phyloP scores from a whole-genome alignment of 2,888 invertebrate species.

The Tetranychus truncatus region DNA sequence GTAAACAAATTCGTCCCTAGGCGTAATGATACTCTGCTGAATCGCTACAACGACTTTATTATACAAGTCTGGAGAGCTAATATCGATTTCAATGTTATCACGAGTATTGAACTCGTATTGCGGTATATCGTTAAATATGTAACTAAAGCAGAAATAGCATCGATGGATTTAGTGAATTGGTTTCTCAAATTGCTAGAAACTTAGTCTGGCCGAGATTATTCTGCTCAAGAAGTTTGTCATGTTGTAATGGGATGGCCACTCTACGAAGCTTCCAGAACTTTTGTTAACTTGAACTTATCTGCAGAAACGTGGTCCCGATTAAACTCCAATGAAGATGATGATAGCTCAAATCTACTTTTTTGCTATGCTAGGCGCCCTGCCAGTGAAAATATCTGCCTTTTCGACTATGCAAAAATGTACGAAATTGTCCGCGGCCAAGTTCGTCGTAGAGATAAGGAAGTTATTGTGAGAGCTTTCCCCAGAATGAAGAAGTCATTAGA shows the following conservation, averaged over 20 bases:
- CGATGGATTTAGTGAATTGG: background rate
- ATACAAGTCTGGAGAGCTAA: conserved; percentile 23
- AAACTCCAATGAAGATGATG: too few relatives aligned
- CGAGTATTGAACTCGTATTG: conserved; percentile 11
- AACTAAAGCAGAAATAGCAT: background rate
- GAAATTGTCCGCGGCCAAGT: too few relatives aligned
- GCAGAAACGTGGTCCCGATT: background rate
- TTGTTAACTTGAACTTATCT: background rate
- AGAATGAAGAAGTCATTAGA: too few relatives aligned
- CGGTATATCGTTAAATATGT: background rate
- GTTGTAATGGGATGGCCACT: conserved; percentile 17
- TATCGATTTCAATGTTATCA: conserved; percentile 17
- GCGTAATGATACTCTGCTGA: conserved; percentile 18
- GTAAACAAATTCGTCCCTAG: background rate
- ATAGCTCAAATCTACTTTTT: too few relatives aligned
- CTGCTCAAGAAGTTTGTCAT: conserved; percentile 21
- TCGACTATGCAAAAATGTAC: too few relatives aligned
- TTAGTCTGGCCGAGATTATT: conserved; percentile 19
- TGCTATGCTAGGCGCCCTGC: too few relatives aligned
- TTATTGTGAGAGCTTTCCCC: too few relatives aligned
- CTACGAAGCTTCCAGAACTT: background rate
- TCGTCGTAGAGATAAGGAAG: too few relatives aligned
- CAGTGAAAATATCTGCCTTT: too few relatives aligned
- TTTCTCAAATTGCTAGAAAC: too few relatives aligned
- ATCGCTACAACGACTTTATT: conserved; percentile 18